phyloP scores from a whole-genome alignment of 2,888 invertebrate genomes.

The Pseudococcus viburni region DNA sequence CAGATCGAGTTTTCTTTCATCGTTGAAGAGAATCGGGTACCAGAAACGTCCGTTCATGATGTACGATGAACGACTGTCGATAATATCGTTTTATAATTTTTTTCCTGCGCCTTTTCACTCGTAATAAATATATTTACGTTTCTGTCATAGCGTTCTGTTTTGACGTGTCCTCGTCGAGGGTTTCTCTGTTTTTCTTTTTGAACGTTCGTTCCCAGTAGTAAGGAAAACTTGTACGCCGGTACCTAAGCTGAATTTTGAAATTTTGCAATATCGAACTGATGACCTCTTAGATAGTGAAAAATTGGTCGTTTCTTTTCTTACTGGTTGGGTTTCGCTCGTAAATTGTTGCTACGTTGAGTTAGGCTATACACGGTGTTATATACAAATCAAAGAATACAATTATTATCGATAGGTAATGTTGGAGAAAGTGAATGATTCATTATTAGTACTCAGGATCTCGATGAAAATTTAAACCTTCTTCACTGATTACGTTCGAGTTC shows the following conservation, averaged over 20 bases:
- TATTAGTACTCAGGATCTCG: background rate
- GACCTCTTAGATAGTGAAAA: constrained; percentile 5
- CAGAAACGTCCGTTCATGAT: constrained; percentile 8
- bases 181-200: background rate
- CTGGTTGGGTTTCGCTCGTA: background rate
- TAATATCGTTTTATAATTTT: constrained; percentile 60
- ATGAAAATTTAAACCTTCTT: background rate
- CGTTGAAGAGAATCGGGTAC: background rate
- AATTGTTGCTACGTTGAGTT: background rate
- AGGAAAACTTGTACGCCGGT: constrained; percentile 44
- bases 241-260: constrained; percentile 65
- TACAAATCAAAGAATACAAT: background rate
- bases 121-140: background rate
- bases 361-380: background rate
- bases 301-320: background rate
- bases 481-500: background rate
- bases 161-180: constrained; percentile 35
- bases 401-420: background rate
- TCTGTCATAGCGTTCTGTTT: constrained; percentile 46
- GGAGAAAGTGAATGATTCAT: background rate
- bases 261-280: constrained; percentile 3
- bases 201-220: constrained; percentile 46
- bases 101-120: constrained; percentile 47
- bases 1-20: background rate
- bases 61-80: constrained; percentile 28